Base-by-base conservation (phyloP, 2,113 vertebrate genomes). In the Cottus gobio region DNA sequence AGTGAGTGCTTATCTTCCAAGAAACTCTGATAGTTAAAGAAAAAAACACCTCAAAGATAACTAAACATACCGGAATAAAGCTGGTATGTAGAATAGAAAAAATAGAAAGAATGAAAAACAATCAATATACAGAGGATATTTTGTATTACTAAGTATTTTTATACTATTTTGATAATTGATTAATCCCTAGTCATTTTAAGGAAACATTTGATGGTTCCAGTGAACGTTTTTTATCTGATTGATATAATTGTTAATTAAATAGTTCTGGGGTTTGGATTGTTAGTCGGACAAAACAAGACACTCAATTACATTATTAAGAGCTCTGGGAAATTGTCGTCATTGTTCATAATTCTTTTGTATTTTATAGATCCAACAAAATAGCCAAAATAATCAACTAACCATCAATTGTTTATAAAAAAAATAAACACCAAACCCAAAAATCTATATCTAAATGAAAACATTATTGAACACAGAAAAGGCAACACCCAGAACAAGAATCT, bases 401-500 rank as follows among this genome's bases (percentile, higher is more conserved):
- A 50, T 56, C 15, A 61, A 48, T 7, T 2, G 0, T 57, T 42
- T 39, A n/a, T 52, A 1, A 66, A 39, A 61, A 63, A 28, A 28
- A 28, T 1, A 3, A 10, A 1, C 18, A 0, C 16, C 44, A 26
- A 31, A 73, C 63, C 34, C n/a, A 30, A 13, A 62, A 56, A 62
- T 75, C 52, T 44, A 11, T 1, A 31, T 56, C 52, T 26, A 36
- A 15, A 31, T 60, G 6, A 70, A 57, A 67, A 31, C 1, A 74
- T 63, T 3, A 42, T 11, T 60, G 37, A 76, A 72, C 44, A 48
- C 20, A 37, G 69, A 63, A 34, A 46, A 24, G 46, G 24, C 56
- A 34, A 56, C 36, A 4, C 54, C 77, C 62, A 44, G 18, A 77
- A 30, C 71, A 66, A 57, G 16, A 48, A 68, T 70, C 66, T 76